A percentile compares a stretch with the other conserved stretches of the same genome.
phyloP scores from a whole-genome alignment of 2,113 vertebrate genomes.

The Serinus canaria region DNA sequence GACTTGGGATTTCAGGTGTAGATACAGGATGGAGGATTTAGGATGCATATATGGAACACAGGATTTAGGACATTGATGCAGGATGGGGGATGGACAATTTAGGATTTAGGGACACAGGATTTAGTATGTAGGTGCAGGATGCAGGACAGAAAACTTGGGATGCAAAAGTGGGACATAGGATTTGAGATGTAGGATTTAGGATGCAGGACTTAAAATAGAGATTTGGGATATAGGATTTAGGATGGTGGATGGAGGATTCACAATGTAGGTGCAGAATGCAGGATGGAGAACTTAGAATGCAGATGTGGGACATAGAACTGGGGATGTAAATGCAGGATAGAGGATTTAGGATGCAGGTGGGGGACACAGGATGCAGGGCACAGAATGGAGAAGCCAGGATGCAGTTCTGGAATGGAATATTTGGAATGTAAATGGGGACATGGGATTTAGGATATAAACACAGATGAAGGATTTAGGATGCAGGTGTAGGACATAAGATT shows the following conservation, averaged over 20 bases:
- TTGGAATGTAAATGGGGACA: not conserved
- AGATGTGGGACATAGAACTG: not conserved
- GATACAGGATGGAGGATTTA: not conserved
- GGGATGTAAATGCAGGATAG: not conserved
- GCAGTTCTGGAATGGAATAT: not conserved
- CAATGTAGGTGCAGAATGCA: not conserved
- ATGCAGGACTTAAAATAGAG: not conserved
- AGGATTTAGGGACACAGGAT: not conserved
- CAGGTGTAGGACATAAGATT: not conserved
- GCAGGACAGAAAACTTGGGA: not conserved
- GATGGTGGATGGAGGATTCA: not conserved
- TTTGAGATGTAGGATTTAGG: not conserved
- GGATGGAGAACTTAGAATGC: not conserved
- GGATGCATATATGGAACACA: not conserved
- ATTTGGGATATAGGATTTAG: not conserved
- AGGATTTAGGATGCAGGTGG: not conserved
- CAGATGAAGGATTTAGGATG: not conserved
- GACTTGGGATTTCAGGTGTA: not conserved
- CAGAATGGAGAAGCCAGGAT: not conserved
- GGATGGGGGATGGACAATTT: not conserved
- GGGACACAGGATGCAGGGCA: not conserved
- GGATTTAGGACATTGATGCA: not conserved
- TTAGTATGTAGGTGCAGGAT: not conserved
- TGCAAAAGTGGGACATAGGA: not conserved
- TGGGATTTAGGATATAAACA: not conserved